Conservation (phyloP, 1,140 invertebrate species). For the Caenorhabditis briggsae region DNA sequence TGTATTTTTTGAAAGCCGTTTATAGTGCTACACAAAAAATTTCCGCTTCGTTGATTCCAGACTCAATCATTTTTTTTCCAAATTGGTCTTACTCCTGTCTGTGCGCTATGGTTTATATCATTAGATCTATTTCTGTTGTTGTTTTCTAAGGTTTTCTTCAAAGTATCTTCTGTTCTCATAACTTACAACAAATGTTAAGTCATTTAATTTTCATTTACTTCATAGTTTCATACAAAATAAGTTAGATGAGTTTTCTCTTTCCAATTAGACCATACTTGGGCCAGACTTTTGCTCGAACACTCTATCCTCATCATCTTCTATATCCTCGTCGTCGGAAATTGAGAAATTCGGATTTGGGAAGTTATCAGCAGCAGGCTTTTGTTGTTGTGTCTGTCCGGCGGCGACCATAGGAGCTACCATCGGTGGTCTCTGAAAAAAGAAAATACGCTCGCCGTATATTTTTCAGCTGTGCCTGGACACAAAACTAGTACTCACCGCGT, state of each 20-base stretch:
- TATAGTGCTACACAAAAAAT: background rate
- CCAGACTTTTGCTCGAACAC: slow-evolving; percentile 49
- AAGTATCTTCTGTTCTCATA: background rate
- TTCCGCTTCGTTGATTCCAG: background rate
- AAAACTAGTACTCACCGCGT: slow-evolving; percentile 1
- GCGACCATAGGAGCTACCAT: background rate
- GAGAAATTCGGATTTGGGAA: slow-evolving; percentile 59
- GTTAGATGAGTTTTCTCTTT: background rate
- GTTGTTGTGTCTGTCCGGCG: background rate
- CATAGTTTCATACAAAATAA: background rate
- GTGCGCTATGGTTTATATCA: background rate
- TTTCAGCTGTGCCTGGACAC: background rate
- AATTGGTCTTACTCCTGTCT: too few species aligned
- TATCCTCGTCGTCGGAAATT: slow-evolving; percentile 55
- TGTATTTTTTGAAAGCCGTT: too few species aligned
- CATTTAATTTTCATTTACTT: background rate
- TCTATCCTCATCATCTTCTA: slow-evolving; percentile 43
- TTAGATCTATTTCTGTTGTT: background rate
- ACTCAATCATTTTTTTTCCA: too few species aligned
- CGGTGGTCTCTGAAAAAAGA: slow-evolving; percentile 35
- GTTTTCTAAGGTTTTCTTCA: background rate
- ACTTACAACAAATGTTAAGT: background rate
- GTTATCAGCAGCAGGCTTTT: slow-evolving; percentile 17
- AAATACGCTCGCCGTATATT: too few species aligned
- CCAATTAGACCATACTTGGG: background rate